Evolutionary conservation across 2,113 vertebrate species (phyloP).

Genomic region (Peucedramus taeniatus): DNA sequence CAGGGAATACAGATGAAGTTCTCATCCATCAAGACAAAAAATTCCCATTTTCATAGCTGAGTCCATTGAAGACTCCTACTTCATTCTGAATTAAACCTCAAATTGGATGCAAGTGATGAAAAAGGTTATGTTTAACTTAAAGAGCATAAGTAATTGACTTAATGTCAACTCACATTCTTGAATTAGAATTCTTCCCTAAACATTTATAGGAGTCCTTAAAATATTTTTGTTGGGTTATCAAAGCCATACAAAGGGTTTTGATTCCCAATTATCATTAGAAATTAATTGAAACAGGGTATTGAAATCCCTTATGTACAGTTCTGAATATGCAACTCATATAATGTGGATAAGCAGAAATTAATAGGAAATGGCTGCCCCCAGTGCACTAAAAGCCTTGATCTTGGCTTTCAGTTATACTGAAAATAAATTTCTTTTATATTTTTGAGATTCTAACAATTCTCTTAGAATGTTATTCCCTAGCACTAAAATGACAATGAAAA

Average conservation of each 20-base stretch:
- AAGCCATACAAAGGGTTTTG: background rate
- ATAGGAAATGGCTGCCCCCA: background rate
- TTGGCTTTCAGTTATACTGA: background rate
- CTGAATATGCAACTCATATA: background rate
- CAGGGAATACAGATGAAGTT: background rate
- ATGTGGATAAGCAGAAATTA: conserved; percentile 22
- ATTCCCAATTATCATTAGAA: conserved; percentile 37
- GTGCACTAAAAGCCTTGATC: background rate
- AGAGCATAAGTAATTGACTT: background rate
- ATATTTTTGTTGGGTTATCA: background rate
- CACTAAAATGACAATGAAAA: background rate
- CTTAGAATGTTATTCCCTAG: background rate
- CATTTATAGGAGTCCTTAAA: background rate
- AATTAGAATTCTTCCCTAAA: background rate
- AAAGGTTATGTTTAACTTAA: background rate
- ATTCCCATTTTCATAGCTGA: background rate
- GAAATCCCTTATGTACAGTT: background rate
- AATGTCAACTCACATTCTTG: background rate
- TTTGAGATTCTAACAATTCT: background rate
- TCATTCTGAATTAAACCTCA: background rate
- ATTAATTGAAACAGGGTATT: conserved; percentile 47
- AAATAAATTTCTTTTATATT: background rate
- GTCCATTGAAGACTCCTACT: background rate
- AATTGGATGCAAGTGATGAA: background rate
- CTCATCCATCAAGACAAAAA: background rate